Percentiles rank a stretch among this genome's conserved stretches.
phyloP scores from a whole-genome alignment of 2,113 vertebrate genomes.

The Vulpes lagopus region DNA sequence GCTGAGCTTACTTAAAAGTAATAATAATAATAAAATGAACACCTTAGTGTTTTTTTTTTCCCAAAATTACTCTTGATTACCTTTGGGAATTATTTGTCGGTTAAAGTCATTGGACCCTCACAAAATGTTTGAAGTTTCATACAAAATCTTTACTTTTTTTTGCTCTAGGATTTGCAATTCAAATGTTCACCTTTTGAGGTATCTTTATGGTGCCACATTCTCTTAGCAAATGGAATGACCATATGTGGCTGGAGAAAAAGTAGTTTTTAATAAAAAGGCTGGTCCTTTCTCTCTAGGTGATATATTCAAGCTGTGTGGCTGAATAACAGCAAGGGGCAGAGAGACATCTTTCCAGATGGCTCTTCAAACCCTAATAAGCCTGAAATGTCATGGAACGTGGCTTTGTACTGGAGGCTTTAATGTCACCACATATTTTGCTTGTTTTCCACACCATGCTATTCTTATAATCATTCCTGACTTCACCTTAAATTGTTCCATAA shows the following conservation, averaged over 20 bases:
- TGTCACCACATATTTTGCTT: conserved; percentile 25
- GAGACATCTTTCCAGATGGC: conserved; percentile 33
- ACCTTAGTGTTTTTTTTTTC: not conserved
- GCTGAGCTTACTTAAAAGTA: not conserved
- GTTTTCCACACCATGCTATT: not conserved
- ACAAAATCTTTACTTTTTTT: not conserved
- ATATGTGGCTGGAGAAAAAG: not conserved
- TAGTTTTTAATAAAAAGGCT: conserved; percentile 61
- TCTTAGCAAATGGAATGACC: conserved; percentile 63
- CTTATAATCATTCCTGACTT: not conserved
- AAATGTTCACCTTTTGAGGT: conserved; percentile 5
- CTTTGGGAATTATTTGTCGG: not conserved
- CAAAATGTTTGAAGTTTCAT: conserved; percentile 21
- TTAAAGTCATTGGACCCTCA: not conserved
- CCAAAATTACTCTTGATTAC: not conserved
- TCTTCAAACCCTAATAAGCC: conserved; percentile 51
- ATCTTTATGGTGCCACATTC: conserved; percentile 1
- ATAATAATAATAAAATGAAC: not conserved
- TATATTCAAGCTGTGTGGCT: conserved; percentile 55
- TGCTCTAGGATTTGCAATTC: conserved; percentile 59
- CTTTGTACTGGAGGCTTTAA: conserved; percentile 48
- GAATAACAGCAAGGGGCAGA: not conserved
- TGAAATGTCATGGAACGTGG: conserved; percentile 33
- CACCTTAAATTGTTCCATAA: not conserved
- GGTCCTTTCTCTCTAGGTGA: conserved; percentile 41